phyloP scores from a whole-genome alignment of 1,140 invertebrate genomes.

The Pseudobourletiella spinata region DNA sequence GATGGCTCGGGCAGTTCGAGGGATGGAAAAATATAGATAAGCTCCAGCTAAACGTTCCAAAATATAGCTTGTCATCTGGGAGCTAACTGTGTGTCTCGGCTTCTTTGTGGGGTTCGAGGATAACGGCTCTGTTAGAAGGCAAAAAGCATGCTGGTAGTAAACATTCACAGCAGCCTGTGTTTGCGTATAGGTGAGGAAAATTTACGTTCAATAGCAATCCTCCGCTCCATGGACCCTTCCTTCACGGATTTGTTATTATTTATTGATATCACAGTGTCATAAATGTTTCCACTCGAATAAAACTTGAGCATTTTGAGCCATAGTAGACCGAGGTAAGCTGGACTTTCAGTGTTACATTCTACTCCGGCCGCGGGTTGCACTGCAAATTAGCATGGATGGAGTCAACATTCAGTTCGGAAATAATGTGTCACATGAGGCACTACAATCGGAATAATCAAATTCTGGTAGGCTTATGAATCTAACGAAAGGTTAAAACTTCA shows the following conservation, averaged over 20 bases:
- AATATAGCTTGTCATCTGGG: not conserved
- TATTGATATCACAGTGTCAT: not conserved
- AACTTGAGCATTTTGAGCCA: not conserved
- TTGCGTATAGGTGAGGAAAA: not conserved
- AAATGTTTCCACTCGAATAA: not conserved
- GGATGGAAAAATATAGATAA: not conserved
- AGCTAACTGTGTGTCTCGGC: not conserved
- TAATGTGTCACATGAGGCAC: too few relatives aligned
- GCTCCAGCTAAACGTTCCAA: not conserved
- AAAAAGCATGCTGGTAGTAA: not conserved
- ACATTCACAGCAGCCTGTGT: not conserved
- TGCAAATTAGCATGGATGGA: too few relatives aligned
- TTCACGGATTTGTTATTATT: not conserved
- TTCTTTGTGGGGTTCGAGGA: not conserved
- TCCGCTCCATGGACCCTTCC: not conserved
- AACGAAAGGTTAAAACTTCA: too few relatives aligned
- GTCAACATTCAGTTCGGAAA: not conserved
- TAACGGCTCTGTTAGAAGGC: not conserved
- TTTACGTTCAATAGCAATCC: not conserved
- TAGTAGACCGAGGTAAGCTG: not conserved
- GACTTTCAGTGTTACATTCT: not conserved
- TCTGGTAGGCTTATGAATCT: too few relatives aligned
- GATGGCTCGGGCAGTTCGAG: not conserved
- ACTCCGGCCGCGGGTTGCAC: too few relatives aligned
- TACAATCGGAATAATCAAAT: too few relatives aligned